A percentile compares a stretch with the other conserved stretches of the same genome.
These are phyloP conservation scores for Schizothorax lantsangensis DNA, from an alignment of 2,797 vertebrate genomes.

Conservation along the genomic window DNA sequence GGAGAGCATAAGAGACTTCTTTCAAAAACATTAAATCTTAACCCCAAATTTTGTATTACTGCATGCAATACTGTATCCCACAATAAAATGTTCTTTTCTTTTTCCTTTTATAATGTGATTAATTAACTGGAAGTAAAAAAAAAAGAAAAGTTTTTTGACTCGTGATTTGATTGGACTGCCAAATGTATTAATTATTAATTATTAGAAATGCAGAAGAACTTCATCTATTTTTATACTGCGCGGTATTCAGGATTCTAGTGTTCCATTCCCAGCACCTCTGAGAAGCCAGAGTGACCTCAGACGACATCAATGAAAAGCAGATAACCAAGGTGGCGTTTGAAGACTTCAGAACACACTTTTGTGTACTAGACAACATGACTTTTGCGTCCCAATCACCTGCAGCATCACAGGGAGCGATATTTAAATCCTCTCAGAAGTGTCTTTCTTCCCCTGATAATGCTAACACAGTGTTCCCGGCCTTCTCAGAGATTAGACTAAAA, in stretches of 20 bases:
- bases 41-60: no score
- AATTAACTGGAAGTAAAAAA: not conserved
- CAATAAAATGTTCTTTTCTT: not conserved
- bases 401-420: not conserved
- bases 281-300: not conserved
- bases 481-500: constrained; percentile 43
- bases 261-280: not conserved
- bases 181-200: not conserved
- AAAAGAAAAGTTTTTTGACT: not conserved
- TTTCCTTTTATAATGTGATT: not conserved
- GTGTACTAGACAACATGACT: not conserved
- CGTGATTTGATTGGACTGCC: not conserved
- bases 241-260: not conserved
- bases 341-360: not conserved
- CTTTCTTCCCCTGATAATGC: constrained; percentile 32
- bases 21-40: no score
- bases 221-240: not conserved
- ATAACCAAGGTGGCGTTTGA: not conserved
- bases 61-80: not conserved
- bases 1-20: no score
- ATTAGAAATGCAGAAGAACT: not conserved
- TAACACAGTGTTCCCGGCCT: constrained; percentile 12
- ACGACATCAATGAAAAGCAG: not conserved
- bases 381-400: not conserved
- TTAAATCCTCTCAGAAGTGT: constrained; percentile 21